phyloP scores from a whole-genome alignment of 2,113 vertebrate genomes.

The Astur gentilis region DNA sequence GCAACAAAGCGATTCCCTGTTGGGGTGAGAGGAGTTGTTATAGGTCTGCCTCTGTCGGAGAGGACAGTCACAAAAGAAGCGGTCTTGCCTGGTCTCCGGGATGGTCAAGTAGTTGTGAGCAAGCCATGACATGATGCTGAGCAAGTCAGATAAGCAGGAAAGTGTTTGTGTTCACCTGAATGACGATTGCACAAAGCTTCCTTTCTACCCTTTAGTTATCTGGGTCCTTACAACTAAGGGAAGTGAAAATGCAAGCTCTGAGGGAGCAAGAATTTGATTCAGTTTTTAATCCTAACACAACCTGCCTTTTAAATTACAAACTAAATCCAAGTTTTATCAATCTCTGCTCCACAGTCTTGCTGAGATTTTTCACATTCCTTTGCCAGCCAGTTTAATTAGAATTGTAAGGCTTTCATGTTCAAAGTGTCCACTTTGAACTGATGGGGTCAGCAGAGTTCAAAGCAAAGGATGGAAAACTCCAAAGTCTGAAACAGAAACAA shows the following conservation, averaged over 20 bases:
- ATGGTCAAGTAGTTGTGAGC: neutral
- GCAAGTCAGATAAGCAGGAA: neutral
- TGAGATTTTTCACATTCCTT: constrained; percentile 22
- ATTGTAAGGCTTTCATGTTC: neutral
- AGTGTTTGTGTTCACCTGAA: neutral
- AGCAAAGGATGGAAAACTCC: neutral
- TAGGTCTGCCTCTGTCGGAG: neutral
- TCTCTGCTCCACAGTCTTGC: neutral
- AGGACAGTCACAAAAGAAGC: neutral
- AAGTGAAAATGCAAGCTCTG: neutral
- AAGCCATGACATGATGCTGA: neutral
- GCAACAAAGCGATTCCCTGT: neutral
- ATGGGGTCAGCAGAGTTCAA: neutral
- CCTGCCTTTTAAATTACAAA: neutral
- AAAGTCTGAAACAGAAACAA: constrained; percentile 7
- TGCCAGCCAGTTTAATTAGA: constrained; percentile 4
- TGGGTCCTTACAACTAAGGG: neutral
- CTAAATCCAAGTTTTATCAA: neutral
- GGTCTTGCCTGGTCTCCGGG: neutral
- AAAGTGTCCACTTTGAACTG: neutral
- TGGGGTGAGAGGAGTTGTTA: neutral
- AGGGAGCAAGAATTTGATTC: neutral
- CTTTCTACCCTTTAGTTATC: neutral
- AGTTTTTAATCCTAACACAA: constrained; percentile 5
- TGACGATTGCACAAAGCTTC: neutral